Percentiles rank a stretch among this genome's conserved stretches.
These are phyloP conservation scores for Todiramphus saurophagus DNA, from an alignment of 2,113 vertebrate species.

Conservation along the genomic window DNA sequence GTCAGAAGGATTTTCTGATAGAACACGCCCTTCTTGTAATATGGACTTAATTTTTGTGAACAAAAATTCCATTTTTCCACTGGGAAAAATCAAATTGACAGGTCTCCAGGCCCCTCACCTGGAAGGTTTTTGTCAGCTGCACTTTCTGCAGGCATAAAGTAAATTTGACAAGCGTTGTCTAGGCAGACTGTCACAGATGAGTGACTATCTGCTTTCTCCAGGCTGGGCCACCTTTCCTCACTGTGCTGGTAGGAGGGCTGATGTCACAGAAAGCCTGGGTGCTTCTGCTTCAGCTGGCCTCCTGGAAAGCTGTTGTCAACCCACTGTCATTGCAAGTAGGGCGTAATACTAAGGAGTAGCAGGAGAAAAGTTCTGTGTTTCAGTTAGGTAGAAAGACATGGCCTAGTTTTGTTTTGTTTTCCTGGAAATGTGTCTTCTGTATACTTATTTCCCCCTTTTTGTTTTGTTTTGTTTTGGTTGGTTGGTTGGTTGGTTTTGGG, in stretches of 20 bases:
- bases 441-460: neutral
- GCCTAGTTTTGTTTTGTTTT: neutral
- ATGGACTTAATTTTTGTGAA: neutral
- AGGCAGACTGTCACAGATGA: neutral
- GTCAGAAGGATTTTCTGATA: neutral
- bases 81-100: slow-evolving; percentile 12
- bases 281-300: neutral
- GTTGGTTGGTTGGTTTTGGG: too few species aligned
- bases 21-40: neutral
- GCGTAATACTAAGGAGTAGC: neutral
- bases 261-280: neutral
- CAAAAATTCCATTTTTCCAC: neutral
- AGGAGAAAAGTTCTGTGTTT: neutral
- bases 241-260: fast-evolving
- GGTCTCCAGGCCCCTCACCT: neutral
- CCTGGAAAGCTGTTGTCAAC: neutral
- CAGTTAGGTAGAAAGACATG: neutral
- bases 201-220: neutral
- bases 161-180: neutral
- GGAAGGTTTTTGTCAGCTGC: neutral
- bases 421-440: neutral
- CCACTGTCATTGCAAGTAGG: neutral
- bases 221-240: neutral
- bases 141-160: neutral
- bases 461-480: fast-evolving